These are phyloP conservation scores for Linnaemya tessellans DNA, from an alignment of 2,888 invertebrate species.

Conservation along the genomic window DNA sequence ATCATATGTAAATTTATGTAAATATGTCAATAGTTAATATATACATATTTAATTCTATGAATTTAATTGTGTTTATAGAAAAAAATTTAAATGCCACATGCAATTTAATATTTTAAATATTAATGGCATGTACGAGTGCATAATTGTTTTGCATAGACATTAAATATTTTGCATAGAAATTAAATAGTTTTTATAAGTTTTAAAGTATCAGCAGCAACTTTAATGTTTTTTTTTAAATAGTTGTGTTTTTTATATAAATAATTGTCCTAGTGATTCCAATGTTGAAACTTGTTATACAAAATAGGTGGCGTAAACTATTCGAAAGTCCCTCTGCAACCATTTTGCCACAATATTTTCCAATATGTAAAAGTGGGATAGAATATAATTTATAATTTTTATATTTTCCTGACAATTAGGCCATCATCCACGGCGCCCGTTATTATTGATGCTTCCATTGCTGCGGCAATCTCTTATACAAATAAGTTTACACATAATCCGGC, in stretches of 20 bases:
- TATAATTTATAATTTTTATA: background rate
- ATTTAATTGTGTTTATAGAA: too few relatives aligned
- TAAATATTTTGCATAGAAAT: too few relatives aligned
- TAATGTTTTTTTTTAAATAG: too few relatives aligned
- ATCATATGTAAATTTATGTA: too few relatives aligned
- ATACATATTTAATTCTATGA: too few relatives aligned
- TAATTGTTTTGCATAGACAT: too few relatives aligned
- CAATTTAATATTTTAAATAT: too few relatives aligned
- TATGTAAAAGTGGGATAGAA: background rate
- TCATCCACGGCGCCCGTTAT: constrained; percentile 41
- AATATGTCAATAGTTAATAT: too few relatives aligned
- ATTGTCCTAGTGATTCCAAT: background rate
- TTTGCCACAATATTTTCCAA: background rate
- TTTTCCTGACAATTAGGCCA: constrained; percentile 82
- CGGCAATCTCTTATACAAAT: constrained; percentile 87
- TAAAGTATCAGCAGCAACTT: too few relatives aligned
- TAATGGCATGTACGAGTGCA: too few relatives aligned
- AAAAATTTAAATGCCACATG: too few relatives aligned
- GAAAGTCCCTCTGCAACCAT: background rate
- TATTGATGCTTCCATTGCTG: constrained; percentile 76
- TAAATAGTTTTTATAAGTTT: too few relatives aligned
- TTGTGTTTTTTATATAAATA: background rate
- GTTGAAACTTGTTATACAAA: background rate
- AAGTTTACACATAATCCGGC: constrained; percentile 74
- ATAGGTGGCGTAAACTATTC: background rate